phyloP scores from a whole-genome alignment of 2,888 invertebrate genomes.

The Nomada hirtipes region DNA sequence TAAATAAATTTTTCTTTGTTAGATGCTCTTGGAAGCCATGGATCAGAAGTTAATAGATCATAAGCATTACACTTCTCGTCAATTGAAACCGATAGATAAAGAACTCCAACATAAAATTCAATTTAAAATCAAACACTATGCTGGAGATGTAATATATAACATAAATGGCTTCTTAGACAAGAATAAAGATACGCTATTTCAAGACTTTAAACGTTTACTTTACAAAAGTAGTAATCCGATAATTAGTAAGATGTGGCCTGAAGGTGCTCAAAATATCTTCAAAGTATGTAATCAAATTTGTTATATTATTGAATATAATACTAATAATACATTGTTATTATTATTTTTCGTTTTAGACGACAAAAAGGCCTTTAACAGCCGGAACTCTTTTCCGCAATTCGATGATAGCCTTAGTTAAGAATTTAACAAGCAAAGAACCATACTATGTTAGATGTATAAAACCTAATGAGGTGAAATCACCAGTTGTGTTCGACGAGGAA shows the following conservation, averaged over 20 bases:
- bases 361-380: constrained; percentile 97
- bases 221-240: constrained; percentile 92
- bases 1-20: not conserved
- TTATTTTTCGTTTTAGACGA: constrained; percentile 88
- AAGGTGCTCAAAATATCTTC: constrained; percentile 95
- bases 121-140: constrained; percentile 96
- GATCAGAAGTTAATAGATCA: constrained; percentile 94
- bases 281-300: constrained; percentile 86
- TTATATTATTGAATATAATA: not conserved
- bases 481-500: constrained; percentile 93
- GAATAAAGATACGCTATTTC: constrained; percentile 98
- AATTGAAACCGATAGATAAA: constrained; percentile 93
- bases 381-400: constrained; percentile 97
- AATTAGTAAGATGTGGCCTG: constrained; percentile 97
- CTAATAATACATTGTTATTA: constrained; percentile 9
- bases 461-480: constrained; percentile 97
- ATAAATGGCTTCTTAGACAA: constrained; percentile 97
- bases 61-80: constrained; percentile 95
- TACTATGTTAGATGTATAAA: constrained; percentile 99
- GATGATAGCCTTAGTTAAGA: constrained; percentile 95
- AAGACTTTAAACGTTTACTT: constrained; percentile 97
- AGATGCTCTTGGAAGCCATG: constrained; percentile 95
- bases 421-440: constrained; percentile 96
- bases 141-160: constrained; percentile 97
- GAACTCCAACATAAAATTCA: constrained; percentile 91